Percentiles rank a stretch among this genome's conserved stretches.
phyloP scores from a whole-genome alignment of 2,113 vertebrate species.

The Pristiophorus japonicus region DNA sequence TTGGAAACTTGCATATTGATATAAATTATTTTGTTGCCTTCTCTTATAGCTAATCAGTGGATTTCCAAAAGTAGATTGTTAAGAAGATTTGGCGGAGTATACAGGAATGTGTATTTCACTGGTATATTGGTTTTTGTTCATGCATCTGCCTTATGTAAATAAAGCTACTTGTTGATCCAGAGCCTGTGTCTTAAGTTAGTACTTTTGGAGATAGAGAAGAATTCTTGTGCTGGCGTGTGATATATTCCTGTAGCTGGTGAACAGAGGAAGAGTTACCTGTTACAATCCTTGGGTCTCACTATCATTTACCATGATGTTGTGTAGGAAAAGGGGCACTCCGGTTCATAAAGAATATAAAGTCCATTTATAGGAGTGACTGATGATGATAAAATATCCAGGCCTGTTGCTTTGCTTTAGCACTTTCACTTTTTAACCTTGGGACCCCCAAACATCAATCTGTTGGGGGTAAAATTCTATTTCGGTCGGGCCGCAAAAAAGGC shows the following conservation, averaged over 20 bases:
- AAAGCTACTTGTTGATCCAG: not conserved
- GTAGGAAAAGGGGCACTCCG: not conserved
- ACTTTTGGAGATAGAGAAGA: not conserved
- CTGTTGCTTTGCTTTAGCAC: not conserved
- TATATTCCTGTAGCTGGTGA: not conserved
- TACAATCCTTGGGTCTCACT: not conserved
- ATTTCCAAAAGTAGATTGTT: not conserved
- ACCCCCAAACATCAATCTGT: not conserved
- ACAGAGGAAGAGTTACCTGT: not conserved
- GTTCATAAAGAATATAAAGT: not conserved
- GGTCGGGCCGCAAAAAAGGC: not conserved
- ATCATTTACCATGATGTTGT: not conserved
- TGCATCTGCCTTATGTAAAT: not conserved
- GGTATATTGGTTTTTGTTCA: not conserved
- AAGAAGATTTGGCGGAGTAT: not conserved
- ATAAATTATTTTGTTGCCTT: not conserved
- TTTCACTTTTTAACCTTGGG: not conserved
- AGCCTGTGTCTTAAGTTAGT: not conserved
- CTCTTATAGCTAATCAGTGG: not conserved
- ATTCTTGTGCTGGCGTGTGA: not conserved
- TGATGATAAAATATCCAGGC: not conserved
- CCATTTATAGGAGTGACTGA: not conserved
- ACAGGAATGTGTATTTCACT: not conserved
- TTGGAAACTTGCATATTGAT: not conserved
- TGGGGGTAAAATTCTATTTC: not conserved